Evolutionary conservation across 1,140 invertebrate species (phyloP).

Genomic region (Drosophila arizonae): DNA sequence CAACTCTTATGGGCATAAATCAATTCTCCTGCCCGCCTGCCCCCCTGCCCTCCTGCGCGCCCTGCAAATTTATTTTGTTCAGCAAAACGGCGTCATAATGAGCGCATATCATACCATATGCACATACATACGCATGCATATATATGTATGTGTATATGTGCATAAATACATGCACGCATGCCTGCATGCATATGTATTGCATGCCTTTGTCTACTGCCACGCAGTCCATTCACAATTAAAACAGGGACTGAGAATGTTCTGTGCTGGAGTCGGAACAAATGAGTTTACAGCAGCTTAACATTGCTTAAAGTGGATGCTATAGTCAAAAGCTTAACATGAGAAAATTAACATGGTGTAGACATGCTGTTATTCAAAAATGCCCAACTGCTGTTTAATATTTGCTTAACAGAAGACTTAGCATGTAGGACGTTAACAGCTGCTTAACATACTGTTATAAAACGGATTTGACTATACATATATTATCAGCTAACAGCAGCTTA

Average conservation of each 20-base stretch:
- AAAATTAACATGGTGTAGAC: background rate
- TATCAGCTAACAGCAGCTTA: background rate
- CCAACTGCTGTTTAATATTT: no score
- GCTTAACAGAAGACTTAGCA: no score
- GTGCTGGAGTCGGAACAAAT: background rate
- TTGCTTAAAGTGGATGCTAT: background rate
- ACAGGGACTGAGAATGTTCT: background rate
- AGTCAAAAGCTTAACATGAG: background rate
- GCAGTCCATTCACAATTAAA: constrained; percentile 11
- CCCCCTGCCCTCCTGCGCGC: no score
- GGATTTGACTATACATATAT: no score
- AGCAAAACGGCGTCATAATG: constrained; percentile 29
- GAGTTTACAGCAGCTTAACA: background rate
- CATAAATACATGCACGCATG: background rate
- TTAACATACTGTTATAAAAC: no score
- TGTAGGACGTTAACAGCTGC: background rate
- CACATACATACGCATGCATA: background rate
- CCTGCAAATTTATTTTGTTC: constrained; percentile 23
- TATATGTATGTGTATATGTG: background rate
- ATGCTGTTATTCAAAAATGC: background rate
- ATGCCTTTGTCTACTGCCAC: background rate
- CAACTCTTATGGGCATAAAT: constrained; percentile 66
- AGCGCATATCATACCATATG: constrained; percentile 8
- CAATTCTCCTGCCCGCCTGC: constrained; percentile 53
- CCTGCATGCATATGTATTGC: background rate